Percentiles rank a stretch among this genome's conserved stretches.
Conservation (phyloP, 2,113 vertebrate genomes). For the Saguinus imperator region DNA sequence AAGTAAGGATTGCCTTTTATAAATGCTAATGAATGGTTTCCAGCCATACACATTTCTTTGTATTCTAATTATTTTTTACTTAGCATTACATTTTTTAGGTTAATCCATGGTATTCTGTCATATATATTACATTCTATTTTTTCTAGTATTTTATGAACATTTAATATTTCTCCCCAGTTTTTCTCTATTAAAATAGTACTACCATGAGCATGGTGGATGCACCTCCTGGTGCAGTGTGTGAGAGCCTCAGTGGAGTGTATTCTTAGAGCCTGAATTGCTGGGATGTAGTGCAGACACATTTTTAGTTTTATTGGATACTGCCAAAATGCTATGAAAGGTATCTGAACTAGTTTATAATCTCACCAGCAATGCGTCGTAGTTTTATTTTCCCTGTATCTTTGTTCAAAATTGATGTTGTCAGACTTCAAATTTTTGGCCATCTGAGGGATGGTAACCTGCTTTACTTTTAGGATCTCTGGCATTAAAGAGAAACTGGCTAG, state of each 20-base stretch:
- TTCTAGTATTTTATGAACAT: background rate
- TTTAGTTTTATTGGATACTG: background rate
- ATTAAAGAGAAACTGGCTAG: slow-evolving; percentile 17
- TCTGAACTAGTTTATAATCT: slow-evolving; percentile 18
- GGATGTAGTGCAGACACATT: background rate
- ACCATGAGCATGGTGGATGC: rapidly evolving
- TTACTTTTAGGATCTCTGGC: slow-evolving; percentile 40
- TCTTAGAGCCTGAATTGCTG: background rate
- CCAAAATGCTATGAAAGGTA: slow-evolving; percentile 19
- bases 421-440: slow-evolving; percentile 20
- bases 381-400: slow-evolving; percentile 49
- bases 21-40: background rate
- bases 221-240: background rate
- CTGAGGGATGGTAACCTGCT: background rate
- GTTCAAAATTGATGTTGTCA: slow-evolving; percentile 25
- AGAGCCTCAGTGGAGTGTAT: background rate
- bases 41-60: background rate
- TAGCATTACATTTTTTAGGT: background rate
- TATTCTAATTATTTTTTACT: background rate
- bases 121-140: background rate
- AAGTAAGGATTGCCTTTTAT: background rate
- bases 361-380: background rate
- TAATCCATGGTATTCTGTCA: background rate
- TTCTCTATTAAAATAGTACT: background rate
- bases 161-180: background rate